These are phyloP conservation scores for Sebastes aleutianus DNA, from an alignment of 2,797 vertebrate genomes.

Conservation along the genomic window DNA sequence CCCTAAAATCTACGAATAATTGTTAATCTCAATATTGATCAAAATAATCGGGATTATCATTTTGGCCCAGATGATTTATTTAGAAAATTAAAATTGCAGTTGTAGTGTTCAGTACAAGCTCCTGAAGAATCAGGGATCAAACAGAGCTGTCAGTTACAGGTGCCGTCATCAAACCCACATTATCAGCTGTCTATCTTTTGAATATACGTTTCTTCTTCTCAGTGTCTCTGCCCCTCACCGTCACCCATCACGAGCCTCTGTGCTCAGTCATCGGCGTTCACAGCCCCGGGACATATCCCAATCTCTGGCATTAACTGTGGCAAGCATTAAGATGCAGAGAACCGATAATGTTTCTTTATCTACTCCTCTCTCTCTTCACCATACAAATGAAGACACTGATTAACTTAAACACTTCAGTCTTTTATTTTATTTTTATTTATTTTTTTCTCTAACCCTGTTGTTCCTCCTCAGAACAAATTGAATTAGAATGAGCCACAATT, in stretches of 20 bases:
- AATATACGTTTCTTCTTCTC: not conserved
- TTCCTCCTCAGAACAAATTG: constrained; percentile 72
- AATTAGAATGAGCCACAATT: constrained; percentile 76
- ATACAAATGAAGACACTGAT: constrained; percentile 70
- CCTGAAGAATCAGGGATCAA: too few relatives aligned
- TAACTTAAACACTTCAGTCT: constrained; percentile 66
- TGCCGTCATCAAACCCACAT: not conserved
- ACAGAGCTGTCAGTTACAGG: not conserved
- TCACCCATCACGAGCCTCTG: constrained; percentile 1
- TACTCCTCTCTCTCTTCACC: constrained; percentile 49
- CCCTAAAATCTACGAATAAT: too few relatives aligned
- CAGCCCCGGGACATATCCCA: constrained; percentile 62
- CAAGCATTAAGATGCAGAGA: constrained; percentile 65
- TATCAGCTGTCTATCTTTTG: not conserved
- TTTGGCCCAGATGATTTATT: not conserved
- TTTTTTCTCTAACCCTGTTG: constrained; percentile 31
- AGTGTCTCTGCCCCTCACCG: not conserved
- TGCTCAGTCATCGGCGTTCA: constrained; percentile 21
- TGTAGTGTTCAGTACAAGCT: not conserved
- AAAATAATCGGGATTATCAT: too few relatives aligned
- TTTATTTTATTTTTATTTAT: not conserved
- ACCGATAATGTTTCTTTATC: constrained; percentile 64
- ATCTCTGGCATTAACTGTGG: constrained; percentile 57
- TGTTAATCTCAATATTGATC: too few relatives aligned
- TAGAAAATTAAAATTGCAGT: not conserved